Conservation (phyloP, 2,797 vertebrate species). For the Smutsia gigantea region DNA sequence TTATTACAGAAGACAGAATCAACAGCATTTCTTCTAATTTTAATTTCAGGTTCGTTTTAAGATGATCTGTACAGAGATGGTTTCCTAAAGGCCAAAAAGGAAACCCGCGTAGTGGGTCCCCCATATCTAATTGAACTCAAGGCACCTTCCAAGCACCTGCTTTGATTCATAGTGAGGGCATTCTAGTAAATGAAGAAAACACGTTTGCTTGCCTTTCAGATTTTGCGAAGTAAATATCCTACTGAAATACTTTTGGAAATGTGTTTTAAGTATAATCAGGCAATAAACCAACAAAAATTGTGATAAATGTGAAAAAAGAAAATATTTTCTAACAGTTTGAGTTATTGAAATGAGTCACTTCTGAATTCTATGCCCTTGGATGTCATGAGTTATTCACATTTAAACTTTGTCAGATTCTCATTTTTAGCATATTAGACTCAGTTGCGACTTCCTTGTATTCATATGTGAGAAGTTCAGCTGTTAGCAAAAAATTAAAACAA, state of each 20-base stretch:
- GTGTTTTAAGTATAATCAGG: neutral
- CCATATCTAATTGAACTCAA: neutral
- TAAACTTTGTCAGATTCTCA: constrained; percentile 7
- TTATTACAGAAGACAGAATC: neutral
- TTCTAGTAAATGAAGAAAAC: neutral
- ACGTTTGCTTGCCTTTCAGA: neutral
- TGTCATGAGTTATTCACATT: neutral
- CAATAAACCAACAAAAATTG: neutral
- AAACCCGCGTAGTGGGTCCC: neutral
- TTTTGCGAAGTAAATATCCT: neutral
- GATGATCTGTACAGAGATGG: neutral
- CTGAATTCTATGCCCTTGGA: neutral
- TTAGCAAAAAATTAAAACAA: constrained; percentile 20
- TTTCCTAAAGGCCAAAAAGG: neutral
- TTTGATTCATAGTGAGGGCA: neutral
- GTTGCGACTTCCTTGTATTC: neutral
- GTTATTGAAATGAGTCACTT: neutral
- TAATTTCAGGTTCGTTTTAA: neutral
- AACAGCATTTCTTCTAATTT: neutral
- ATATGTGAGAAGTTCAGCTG: neutral
- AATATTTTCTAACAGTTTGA: constrained; percentile 20
- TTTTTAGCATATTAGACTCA: neutral
- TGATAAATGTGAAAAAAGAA: neutral
- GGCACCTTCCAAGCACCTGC: neutral
- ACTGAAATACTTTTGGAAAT: neutral